A percentile compares a stretch with the other conserved stretches of the same genome.
phyloP scores from a whole-genome alignment of 2,888 invertebrate species.

The Altica lythri region DNA sequence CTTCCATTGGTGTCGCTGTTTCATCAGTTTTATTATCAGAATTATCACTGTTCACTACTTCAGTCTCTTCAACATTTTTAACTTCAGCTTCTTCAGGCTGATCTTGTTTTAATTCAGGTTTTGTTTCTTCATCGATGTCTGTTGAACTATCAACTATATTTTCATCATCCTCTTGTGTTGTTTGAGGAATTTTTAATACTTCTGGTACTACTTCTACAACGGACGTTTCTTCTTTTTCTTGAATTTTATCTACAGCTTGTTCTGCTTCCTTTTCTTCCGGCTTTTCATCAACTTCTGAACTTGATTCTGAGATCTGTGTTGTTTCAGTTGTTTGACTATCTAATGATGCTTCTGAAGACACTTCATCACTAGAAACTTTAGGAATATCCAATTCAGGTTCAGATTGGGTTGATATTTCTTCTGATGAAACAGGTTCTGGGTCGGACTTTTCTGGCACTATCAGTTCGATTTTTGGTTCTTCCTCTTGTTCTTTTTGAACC shows the following conservation, averaged over 20 bases:
- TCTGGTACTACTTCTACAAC: conserved; percentile 11
- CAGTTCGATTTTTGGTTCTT: conserved; percentile 53
- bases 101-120: conserved; percentile 37
- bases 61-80: no score
- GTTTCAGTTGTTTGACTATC: conserved; percentile 32
- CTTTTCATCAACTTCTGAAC: conserved; percentile 20
- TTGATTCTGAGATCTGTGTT: conserved; percentile 12
- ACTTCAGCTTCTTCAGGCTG: conserved; percentile 27
- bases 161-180: conserved; percentile 7
- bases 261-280: conserved; percentile 20
- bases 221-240: conserved; percentile 5
- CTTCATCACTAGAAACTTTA: conserved; percentile 14
- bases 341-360: conserved; percentile 18
- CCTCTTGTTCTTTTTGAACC: conserved; percentile 46
- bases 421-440: background rate
- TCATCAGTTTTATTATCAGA: conserved; percentile 26
- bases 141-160: conserved; percentile 24
- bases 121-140: conserved; percentile 15
- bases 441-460: conserved; percentile 10
- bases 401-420: conserved; percentile 1
- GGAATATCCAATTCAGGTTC: conserved; percentile 2
- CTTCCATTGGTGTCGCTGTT: conserved; percentile 17
- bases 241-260: background rate
- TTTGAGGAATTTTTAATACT: no score
- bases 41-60: background rate